Percentiles rank a stretch among this genome's conserved stretches.
Conservation (phyloP, 2,113 vertebrate genomes). For the Myotis brandtii region DNA sequence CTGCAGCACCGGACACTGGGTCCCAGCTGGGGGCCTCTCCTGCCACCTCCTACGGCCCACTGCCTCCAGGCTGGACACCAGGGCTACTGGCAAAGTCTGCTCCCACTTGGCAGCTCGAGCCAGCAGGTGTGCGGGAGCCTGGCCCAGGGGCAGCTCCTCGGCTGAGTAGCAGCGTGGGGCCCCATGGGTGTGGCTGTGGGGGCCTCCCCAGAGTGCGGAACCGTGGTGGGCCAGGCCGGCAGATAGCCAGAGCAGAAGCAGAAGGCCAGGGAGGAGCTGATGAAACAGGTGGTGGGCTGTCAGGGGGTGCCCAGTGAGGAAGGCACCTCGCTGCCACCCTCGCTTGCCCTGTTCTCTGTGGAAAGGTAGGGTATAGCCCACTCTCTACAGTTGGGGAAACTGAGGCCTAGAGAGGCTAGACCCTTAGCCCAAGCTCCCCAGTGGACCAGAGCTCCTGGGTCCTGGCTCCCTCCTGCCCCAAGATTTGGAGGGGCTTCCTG, state of each 20-base stretch:
- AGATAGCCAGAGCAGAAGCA: slow-evolving; percentile 51
- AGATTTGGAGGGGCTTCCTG: not conserved
- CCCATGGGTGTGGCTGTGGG: not conserved
- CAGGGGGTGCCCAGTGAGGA: not conserved
- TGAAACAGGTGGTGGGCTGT: not conserved
- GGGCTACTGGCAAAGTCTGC: slow-evolving; percentile 67
- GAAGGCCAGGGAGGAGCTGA: slow-evolving; percentile 5
- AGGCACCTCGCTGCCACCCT: not conserved
- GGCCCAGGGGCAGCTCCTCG: slow-evolving; percentile 61
- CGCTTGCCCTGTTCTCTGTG: not conserved
- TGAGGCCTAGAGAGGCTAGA: not conserved
- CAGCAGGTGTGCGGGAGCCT: slow-evolving; percentile 16
- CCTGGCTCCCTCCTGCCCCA: not conserved
- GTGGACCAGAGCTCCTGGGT: not conserved
- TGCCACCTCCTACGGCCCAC: not conserved
- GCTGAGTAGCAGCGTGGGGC: slow-evolving; percentile 75
- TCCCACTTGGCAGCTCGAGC: slow-evolving; percentile 75
- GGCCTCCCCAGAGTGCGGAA: not conserved
- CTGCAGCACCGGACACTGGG: slow-evolving; percentile 76
- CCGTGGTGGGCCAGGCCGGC: not conserved
- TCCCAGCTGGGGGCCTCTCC: rapidly evolving
- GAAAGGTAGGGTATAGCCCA: not conserved
- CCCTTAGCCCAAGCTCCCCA: not conserved
- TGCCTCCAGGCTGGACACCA: slow-evolving; percentile 78
- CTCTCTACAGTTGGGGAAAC: not conserved